These are phyloP conservation scores for Dynastes maya DNA, from an alignment of 2,888 invertebrate species.

Conservation along the genomic window DNA sequence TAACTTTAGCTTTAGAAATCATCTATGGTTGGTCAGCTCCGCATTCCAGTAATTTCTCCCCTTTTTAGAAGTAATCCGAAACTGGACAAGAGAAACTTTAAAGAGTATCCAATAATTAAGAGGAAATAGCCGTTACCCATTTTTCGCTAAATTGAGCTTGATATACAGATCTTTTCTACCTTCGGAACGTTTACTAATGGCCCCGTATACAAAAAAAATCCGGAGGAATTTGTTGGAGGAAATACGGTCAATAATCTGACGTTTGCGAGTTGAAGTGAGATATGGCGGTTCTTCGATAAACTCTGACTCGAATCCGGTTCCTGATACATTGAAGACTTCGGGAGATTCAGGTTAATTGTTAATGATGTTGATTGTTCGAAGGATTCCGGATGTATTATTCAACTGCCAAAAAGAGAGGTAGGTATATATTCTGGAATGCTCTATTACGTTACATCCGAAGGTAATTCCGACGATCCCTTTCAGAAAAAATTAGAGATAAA, in stretches of 20 bases:
- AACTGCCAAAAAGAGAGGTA: background rate
- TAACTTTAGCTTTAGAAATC: too few species aligned
- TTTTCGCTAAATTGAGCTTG: constrained; percentile 21
- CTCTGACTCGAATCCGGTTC: background rate
- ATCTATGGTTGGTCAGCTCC: too few species aligned
- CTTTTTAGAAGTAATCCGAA: background rate
- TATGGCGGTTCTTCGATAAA: constrained; percentile 18
- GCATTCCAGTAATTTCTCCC: too few species aligned
- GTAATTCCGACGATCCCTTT: background rate
- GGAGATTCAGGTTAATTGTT: constrained; percentile 37
- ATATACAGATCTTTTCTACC: constrained; percentile 50
- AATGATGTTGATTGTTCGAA: constrained; percentile 35
- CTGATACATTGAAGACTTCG: constrained; percentile 30
- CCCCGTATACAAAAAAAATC: constrained; percentile 44
- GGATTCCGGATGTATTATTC: constrained; percentile 30
- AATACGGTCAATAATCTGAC: constrained; percentile 49
- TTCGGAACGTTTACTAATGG: constrained; percentile 52
- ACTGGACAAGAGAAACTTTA: background rate
- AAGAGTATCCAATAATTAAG: constrained; percentile 18
- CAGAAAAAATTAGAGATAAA: background rate
- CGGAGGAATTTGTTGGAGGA: constrained; percentile 51
- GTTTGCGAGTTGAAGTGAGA: constrained; percentile 34
- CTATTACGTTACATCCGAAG: constrained; percentile 14
- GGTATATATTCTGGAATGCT: background rate
- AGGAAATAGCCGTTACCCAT: constrained; percentile 8